Evolutionary conservation across 2,797 vertebrate species (phyloP).

Genomic region (Merluccius polli): DNA sequence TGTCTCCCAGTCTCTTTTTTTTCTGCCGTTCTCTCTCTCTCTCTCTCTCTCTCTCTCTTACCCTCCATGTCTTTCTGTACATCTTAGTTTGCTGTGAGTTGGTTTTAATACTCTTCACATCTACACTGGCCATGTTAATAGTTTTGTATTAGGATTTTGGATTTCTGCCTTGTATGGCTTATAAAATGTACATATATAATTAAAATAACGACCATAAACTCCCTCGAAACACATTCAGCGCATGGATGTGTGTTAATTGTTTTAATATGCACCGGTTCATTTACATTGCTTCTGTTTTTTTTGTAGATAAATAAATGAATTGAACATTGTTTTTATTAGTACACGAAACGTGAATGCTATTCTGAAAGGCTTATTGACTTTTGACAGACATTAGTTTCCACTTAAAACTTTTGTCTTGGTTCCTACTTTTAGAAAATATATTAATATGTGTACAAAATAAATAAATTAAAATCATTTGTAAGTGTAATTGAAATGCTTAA

Average conservation of each 20-base stretch:
- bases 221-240: background rate
- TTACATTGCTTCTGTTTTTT: background rate
- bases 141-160: background rate
- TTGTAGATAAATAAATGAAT: background rate
- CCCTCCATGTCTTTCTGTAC: slow-evolving; percentile 15
- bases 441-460: background rate
- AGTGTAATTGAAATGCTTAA: background rate
- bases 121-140: background rate
- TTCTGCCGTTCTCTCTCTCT: slow-evolving; percentile 1
- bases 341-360: background rate
- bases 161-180: background rate
- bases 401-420: background rate
- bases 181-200: background rate
- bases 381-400: background rate
- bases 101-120: too few species aligned
- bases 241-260: background rate
- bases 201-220: background rate
- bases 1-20: slow-evolving; percentile 19
- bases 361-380: background rate
- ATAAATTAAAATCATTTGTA: background rate
- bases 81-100: slow-evolving; percentile 16
- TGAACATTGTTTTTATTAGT: background rate
- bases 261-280: background rate
- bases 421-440: background rate
- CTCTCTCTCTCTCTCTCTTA: slow-evolving; percentile 29